phyloP scores from a whole-genome alignment of 2,888 invertebrate genomes.

The Synanthedon andrenaeformis region DNA sequence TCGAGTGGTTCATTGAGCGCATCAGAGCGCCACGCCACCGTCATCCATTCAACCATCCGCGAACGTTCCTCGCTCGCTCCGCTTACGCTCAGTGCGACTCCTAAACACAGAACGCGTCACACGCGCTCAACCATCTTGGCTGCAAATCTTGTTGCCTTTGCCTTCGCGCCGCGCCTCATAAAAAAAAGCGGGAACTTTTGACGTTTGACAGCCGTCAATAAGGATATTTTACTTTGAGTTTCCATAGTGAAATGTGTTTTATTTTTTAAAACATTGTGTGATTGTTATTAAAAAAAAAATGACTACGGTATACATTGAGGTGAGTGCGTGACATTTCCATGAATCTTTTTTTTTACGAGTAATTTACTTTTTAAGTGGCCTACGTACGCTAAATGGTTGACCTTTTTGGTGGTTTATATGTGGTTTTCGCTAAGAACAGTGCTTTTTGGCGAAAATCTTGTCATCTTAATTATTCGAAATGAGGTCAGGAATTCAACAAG shows the following conservation, averaged over 20 bases:
- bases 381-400: slow-evolving; percentile 1
- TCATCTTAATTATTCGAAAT: not conserved
- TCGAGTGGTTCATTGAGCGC: slow-evolving; percentile 64
- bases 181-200: slow-evolving; percentile 31
- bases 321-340: slow-evolving; percentile 59
- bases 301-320: slow-evolving; percentile 62
- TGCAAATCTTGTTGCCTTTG: slow-evolving; percentile 30
- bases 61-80: slow-evolving; percentile 16
- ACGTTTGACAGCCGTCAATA: slow-evolving; percentile 25
- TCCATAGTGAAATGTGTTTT: slow-evolving; percentile 43
- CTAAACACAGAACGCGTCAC: slow-evolving; percentile 62
- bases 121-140: slow-evolving; percentile 43
- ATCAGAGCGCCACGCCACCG: slow-evolving; percentile 42
- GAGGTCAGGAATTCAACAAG: not conserved
- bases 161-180: slow-evolving; percentile 26
- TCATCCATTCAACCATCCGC: slow-evolving; percentile 45
- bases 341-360: slow-evolving; percentile 56
- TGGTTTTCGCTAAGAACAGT: not conserved
- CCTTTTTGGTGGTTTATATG: not conserved
- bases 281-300: slow-evolving; percentile 22
- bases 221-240: slow-evolving; percentile 1
- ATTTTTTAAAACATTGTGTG: slow-evolving; percentile 35
- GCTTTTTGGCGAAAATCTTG: not conserved
- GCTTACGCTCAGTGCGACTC: slow-evolving; percentile 48
- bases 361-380: slow-evolving; percentile 34